Evolutionary conservation across 2,113 vertebrate genomes (phyloP).

Genomic region (Poeciliopsis turrubarensis): DNA sequence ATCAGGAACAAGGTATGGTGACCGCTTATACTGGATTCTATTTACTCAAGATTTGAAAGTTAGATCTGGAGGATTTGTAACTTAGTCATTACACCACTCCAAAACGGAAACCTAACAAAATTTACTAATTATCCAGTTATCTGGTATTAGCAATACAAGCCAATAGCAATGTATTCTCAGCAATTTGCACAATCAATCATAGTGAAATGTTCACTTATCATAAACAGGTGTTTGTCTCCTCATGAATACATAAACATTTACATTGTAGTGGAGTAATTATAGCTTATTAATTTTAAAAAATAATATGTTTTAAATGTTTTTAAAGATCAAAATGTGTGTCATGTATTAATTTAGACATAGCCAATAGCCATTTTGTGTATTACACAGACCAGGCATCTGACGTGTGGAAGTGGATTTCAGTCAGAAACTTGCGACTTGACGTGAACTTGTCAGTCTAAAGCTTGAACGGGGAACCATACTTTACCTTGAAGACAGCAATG

Average conservation of each 20-base stretch:
- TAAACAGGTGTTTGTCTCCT: background rate
- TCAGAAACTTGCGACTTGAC: background rate
- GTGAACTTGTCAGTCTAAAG: background rate
- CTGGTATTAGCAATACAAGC: too few species aligned
- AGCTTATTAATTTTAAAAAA: background rate
- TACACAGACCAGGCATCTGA: background rate
- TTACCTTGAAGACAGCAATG: conserved; percentile 94
- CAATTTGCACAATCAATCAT: too few species aligned
- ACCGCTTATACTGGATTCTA: too few species aligned
- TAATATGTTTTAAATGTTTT: background rate
- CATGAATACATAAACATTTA: background rate
- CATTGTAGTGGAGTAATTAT: background rate
- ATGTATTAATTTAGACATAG: background rate
- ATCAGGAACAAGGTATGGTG: too few species aligned
- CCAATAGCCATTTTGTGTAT: background rate
- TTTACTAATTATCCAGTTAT: too few species aligned
- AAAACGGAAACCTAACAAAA: too few species aligned
- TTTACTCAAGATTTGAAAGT: too few species aligned
- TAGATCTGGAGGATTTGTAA: too few species aligned
- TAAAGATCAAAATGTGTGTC: background rate
- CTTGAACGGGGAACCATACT: background rate
- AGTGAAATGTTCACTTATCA: background rate
- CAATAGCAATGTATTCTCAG: too few species aligned
- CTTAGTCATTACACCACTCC: too few species aligned
- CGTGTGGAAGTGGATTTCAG: background rate